A percentile compares a stretch with the other conserved stretches of the same genome.
Conservation (phyloP, 2,888 invertebrate genomes). For the Pimpla rufipes region DNA sequence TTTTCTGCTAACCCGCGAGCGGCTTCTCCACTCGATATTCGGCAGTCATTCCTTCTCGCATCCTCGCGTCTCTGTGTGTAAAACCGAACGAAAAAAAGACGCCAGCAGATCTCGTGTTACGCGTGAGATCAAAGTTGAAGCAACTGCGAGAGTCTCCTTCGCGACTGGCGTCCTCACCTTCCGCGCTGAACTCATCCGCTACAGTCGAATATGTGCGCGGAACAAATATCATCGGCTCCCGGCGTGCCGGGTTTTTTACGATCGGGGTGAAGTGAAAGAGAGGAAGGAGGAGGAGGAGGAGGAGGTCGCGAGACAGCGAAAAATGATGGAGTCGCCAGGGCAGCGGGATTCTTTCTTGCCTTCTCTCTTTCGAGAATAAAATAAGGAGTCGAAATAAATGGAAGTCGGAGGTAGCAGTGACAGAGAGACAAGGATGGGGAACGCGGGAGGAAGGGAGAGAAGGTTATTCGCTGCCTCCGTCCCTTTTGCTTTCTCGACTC, state of each 20-base stretch:
- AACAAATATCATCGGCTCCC: conserved; percentile 73
- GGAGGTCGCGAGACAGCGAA: conserved; percentile 67
- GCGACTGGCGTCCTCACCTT: conserved; percentile 1
- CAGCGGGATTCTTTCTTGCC: conserved; percentile 43
- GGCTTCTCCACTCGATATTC: conserved; percentile 76
- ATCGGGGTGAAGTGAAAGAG: conserved; percentile 71
- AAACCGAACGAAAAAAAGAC: not conserved
- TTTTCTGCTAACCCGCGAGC: conserved; percentile 80
- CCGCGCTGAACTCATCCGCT: conserved; percentile 11
- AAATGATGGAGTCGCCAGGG: conserved; percentile 77
- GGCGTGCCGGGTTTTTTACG: conserved; percentile 77
- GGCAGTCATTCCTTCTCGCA: conserved; percentile 70
- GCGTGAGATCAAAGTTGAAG: not conserved
- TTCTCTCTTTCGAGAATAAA: conserved; percentile 58
- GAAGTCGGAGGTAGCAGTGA: conserved; percentile 70
- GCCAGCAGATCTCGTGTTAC: not conserved
- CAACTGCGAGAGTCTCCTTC: not conserved
- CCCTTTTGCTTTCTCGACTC: conserved; percentile 72
- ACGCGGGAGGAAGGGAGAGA: too few species aligned
- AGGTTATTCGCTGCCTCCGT: conserved; percentile 64
- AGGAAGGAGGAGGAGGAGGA: conserved; percentile 1
- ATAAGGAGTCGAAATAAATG: conserved; percentile 73
- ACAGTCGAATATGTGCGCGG: conserved; percentile 58
- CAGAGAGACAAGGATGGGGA: conserved; percentile 59
- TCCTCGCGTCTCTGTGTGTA: not conserved